A percentile compares a stretch with the other conserved stretches of the same genome.
Evolutionary conservation across 2,113 vertebrate species (phyloP).

Genomic region (Takifugu flavidus): DNA sequence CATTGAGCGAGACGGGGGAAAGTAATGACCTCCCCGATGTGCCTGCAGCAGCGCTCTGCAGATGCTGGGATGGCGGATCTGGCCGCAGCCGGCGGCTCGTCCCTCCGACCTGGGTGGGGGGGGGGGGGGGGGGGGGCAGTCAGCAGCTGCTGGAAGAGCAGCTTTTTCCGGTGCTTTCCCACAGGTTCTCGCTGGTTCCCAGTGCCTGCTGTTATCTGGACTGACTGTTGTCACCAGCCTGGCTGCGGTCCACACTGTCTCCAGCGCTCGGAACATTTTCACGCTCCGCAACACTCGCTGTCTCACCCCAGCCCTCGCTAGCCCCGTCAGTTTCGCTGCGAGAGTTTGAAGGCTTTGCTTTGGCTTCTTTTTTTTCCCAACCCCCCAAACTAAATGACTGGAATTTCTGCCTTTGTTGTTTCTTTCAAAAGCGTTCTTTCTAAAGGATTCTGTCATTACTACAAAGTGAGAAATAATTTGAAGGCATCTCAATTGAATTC

Average conservation of each 20-base stretch:
- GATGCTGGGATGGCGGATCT: slow-evolving; percentile 40
- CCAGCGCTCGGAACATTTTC: slow-evolving; percentile 43
- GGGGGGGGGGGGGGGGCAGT: slow-evolving; percentile 46
- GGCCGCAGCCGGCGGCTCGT: slow-evolving; percentile 25
- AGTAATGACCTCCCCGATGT: slow-evolving; percentile 56
- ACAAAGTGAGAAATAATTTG: slow-evolving; percentile 15
- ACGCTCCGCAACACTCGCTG: slow-evolving; percentile 40
- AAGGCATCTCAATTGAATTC: slow-evolving; percentile 9
- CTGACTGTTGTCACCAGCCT: slow-evolving; percentile 45
- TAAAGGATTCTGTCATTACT: background rate
- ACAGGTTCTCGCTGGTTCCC: slow-evolving; percentile 41
- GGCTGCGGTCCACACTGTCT: slow-evolving; percentile 47
- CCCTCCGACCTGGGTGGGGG: slow-evolving; percentile 17
- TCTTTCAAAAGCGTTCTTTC: slow-evolving; percentile 29
- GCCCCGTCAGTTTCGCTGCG: slow-evolving; percentile 33
- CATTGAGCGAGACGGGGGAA: slow-evolving; percentile 46
- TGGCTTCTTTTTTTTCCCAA: slow-evolving; percentile 28
- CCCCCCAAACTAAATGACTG: slow-evolving; percentile 12
- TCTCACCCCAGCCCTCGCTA: slow-evolving; percentile 44
- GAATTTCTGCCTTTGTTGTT: slow-evolving; percentile 38
- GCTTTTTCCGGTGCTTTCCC: slow-evolving; percentile 36
- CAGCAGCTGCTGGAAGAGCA: slow-evolving; percentile 50
- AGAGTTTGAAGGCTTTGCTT: slow-evolving; percentile 42
- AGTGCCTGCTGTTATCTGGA: slow-evolving; percentile 45
- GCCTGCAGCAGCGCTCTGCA: slow-evolving; percentile 20